A percentile compares a stretch with the other conserved stretches of the same genome.
phyloP scores from a whole-genome alignment of 2,113 vertebrate genomes.

The Prietella phreatophila region DNA sequence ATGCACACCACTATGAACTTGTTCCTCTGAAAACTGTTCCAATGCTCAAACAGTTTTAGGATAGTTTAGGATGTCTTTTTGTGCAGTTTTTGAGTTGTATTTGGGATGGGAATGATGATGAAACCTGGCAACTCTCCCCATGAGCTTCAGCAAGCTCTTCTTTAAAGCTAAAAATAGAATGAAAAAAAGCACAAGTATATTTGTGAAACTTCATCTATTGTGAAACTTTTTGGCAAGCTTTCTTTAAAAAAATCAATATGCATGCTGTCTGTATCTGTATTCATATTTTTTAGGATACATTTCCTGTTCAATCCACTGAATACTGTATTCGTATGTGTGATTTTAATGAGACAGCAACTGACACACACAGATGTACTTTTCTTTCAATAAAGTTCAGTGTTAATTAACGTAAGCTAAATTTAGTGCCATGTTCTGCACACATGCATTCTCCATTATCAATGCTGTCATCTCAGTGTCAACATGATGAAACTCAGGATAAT shows the following conservation, averaged over 20 bases:
- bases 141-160: not conserved
- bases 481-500: not conserved
- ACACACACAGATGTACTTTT: not conserved
- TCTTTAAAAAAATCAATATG: not conserved
- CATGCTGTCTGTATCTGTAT: not conserved
- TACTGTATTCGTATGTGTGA: not conserved
- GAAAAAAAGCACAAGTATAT: not conserved
- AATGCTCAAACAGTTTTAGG: not conserved
- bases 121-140: not conserved
- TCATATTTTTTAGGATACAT: not conserved
- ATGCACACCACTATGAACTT: not conserved
- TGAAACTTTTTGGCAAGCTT: not conserved
- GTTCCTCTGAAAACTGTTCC: not conserved
- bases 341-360: slow-evolving; percentile 1
- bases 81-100: not conserved
- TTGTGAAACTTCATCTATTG: not conserved
- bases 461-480: not conserved
- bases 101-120: not conserved
- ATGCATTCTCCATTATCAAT: not conserved
- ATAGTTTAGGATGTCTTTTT: not conserved
- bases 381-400: not conserved
- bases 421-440: not conserved
- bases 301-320: not conserved
- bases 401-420: not conserved
- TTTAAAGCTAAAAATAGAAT: not conserved